Evolutionary conservation across 2,888 invertebrate species (phyloP), one percentile per base, ranked within the genome.

Genomic region (Ornithoptera priamus): DNA sequence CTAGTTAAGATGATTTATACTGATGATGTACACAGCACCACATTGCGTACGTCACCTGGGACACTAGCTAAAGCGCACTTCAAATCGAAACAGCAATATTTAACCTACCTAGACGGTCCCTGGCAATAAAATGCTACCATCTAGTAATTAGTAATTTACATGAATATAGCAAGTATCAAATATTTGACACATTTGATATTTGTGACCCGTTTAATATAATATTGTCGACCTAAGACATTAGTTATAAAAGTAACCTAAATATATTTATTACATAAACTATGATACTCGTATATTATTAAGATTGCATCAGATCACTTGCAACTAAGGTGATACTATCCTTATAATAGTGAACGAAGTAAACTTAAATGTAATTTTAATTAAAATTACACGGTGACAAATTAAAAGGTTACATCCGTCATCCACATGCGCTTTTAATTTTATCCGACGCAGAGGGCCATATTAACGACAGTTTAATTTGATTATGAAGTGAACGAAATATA

Each of bases 341-440:
- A 53, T 15, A 53, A n/a, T n/a, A n/a, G n/a, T n/a, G n/a, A 53
- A 53, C 53, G 53, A 53, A 53, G n/a, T 53, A 53, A 53, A 53
- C 8, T 18, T n/a, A 53, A 53, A 4, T 53, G 18, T 18, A 53
- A 53, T 53, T n/a, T 5, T 8, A 53, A 53, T 53, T n/a, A 53
- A 18, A n/a, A 53, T 12, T n/a, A n/a, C 8, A 3, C 1, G 46
- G 3, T 46, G 46, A 53, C 6, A n/a, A n/a, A 53, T 12, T n/a
- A n/a, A n/a, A 53, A 50, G 50, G 50, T 50, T 50, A 50, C 10
- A 50, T 18, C 50, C 50, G 50, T 50, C 50, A 50, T 50, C 6
- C n/a, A 53, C 1, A 53, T 53, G 8, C n/a, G 18, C n/a, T 53
- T 53, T 53, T 4, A 53, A 53, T 5, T 53, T 53, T 53, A n/a